These are phyloP conservation scores for Temnothorax longispinosus DNA, from an alignment of 1,140 invertebrate genomes.

Conservation along the genomic window DNA sequence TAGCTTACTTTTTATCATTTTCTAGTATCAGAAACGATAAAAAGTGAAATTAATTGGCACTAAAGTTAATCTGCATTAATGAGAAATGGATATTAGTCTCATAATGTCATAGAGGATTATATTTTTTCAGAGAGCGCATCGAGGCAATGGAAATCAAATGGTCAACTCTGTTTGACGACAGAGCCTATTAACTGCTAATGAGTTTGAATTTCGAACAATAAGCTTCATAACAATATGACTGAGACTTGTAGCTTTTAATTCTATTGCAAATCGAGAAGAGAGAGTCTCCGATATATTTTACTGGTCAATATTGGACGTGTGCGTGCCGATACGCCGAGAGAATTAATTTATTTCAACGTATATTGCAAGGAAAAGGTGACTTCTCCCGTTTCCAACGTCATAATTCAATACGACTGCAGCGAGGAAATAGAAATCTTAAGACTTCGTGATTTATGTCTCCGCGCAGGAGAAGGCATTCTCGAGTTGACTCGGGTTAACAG, in stretches of 20 bases:
- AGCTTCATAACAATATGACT: neutral
- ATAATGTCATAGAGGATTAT: no score
- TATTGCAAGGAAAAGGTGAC: neutral
- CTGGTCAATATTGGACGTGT: neutral
- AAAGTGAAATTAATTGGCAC: no score
- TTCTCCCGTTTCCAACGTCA: conserved; percentile 1
- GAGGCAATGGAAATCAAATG: neutral
- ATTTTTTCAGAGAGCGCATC: neutral
- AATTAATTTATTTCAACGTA: conserved; percentile 23
- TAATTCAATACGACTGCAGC: conserved; percentile 7
- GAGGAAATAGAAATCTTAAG: conserved; percentile 17
- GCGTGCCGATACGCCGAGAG: neutral
- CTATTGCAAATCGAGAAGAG: neutral
- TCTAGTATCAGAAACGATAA: no score
- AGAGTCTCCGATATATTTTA: neutral
- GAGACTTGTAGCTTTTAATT: neutral
- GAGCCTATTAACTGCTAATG: neutral
- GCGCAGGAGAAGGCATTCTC: neutral
- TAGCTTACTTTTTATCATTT: neutral
- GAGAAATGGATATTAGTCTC: no score
- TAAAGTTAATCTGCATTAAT: no score
- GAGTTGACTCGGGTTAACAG: neutral
- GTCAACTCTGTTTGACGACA: neutral
- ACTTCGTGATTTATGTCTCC: conserved; percentile 1
- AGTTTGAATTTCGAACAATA: neutral